phyloP scores from a whole-genome alignment of 2,113 vertebrate genomes.

The Daphoenositta chrysoptera region DNA sequence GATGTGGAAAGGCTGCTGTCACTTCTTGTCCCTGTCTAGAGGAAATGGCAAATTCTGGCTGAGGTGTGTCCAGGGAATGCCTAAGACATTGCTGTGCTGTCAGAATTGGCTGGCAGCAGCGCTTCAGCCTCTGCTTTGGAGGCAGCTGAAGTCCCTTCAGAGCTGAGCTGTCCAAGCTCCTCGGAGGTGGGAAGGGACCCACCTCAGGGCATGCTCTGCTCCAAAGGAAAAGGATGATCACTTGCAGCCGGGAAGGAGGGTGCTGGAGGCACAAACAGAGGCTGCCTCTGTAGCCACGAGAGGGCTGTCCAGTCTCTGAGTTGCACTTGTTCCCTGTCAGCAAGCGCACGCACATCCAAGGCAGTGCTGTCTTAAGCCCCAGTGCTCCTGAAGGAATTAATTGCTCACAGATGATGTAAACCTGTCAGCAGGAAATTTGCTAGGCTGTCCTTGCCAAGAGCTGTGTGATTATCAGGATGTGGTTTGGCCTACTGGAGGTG shows the following conservation, averaged over 20 bases:
- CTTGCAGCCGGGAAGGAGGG: neutral
- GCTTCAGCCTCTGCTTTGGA: neutral
- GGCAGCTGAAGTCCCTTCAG: neutral
- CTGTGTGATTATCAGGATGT: neutral
- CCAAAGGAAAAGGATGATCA: fast-evolving
- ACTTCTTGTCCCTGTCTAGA: neutral
- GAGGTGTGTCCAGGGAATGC: neutral
- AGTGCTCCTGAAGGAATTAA: neutral
- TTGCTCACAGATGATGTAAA: neutral
- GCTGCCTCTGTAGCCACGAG: neutral
- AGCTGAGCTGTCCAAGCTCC: neutral
- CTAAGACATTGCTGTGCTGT: neutral
- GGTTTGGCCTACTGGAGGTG: neutral
- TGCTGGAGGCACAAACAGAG: neutral
- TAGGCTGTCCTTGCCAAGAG: neutral
- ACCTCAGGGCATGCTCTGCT: neutral
- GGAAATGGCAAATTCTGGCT: neutral
- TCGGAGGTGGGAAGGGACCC: neutral
- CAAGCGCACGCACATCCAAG: fast-evolving
- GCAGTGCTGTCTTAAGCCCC: neutral
- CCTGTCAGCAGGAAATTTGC: neutral
- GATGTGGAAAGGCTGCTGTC: neutral
- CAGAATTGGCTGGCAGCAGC: neutral
- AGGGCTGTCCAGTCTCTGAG: neutral
- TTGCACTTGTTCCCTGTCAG: neutral